Evolutionary conservation across 2,797 vertebrate species (phyloP).

Genomic region (Chanos chanos): DNA sequence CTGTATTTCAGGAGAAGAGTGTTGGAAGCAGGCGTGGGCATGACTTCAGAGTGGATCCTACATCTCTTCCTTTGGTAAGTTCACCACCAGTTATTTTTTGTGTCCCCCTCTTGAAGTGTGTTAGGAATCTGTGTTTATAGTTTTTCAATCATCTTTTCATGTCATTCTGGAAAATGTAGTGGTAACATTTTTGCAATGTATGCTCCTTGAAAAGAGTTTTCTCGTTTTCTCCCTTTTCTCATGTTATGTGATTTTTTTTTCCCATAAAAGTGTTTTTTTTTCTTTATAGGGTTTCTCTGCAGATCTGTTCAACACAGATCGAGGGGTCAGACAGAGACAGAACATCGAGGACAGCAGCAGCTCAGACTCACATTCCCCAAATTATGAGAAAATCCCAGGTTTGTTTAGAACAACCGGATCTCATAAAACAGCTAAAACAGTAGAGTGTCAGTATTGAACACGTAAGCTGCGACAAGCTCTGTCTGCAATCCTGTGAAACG

Average conservation of each 20-base stretch:
- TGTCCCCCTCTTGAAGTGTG: too few relatives aligned
- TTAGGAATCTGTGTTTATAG: too few relatives aligned
- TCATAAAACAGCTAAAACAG: too few relatives aligned
- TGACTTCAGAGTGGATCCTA: constrained; percentile 72
- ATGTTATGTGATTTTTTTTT: background rate
- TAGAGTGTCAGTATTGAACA: too few relatives aligned
- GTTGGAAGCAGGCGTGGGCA: constrained; percentile 78
- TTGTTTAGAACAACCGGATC: constrained; percentile 48
- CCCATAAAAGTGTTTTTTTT: background rate
- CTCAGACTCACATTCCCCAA: constrained; percentile 84
- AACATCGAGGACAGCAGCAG: constrained; percentile 86
- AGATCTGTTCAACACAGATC: constrained; percentile 81
- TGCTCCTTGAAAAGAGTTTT: too few relatives aligned
- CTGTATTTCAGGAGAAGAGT: constrained; percentile 70
- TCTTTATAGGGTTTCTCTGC: constrained; percentile 73
- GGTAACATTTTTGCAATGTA: too few relatives aligned
- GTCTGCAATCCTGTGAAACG: too few relatives aligned
- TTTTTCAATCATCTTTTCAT: too few relatives aligned
- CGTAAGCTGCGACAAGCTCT: too few relatives aligned
- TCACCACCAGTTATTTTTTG: too few relatives aligned
- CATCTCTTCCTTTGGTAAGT: constrained; percentile 73
- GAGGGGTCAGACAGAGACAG: constrained; percentile 67
- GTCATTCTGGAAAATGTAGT: too few relatives aligned
- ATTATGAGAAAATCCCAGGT: constrained; percentile 83
- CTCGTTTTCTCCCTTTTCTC: too few relatives aligned